Evolutionary conservation across 2,113 vertebrate genomes (phyloP).

Genomic region (Pardalotus punctatus): DNA sequence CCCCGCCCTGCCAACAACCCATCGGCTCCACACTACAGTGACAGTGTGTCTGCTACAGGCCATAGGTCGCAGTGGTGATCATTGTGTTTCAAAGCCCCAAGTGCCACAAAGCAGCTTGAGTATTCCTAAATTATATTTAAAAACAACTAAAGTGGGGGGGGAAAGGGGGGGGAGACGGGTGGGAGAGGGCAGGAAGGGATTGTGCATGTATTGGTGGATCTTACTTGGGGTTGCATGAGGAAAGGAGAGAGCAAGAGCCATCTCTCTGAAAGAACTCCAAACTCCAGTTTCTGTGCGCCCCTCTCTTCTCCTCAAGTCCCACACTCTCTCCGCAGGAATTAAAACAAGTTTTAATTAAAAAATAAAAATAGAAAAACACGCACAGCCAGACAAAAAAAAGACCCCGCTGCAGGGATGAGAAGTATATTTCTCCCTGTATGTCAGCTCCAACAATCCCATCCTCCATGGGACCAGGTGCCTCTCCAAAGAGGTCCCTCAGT

Average conservation of each 20-base stretch:
- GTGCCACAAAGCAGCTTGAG: conserved; percentile 35
- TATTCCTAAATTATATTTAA: conserved; percentile 52
- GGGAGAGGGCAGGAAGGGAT: conserved; percentile 31
- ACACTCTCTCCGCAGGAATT: conserved; percentile 41
- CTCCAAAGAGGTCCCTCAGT: not conserved
- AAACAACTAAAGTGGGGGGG: conserved; percentile 29
- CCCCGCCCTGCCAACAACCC: conserved; percentile 51
- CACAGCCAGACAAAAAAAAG: conserved; percentile 38
- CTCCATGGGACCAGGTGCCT: not conserved
- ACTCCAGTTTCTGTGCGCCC: not conserved
- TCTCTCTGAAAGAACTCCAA: not conserved
- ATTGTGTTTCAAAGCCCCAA: conserved; percentile 43
- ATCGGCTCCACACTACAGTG: conserved; percentile 57
- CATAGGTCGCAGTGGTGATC: conserved; percentile 37
- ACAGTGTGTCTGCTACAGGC: conserved; percentile 44
- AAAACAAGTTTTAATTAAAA: conserved; percentile 46
- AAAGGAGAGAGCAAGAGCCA: conserved; percentile 35
- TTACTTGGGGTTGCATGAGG: not conserved
- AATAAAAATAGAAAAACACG: conserved; percentile 42
- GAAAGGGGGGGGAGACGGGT: not conserved
- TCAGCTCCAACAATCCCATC: conserved; percentile 27
- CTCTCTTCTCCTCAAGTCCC: conserved; percentile 53
- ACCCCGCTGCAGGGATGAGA: conserved; percentile 20
- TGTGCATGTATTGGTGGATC: conserved; percentile 31
- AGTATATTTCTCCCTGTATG: conserved; percentile 15